These are phyloP conservation scores for Synanthedon formicaeformis DNA, from an alignment of 2,888 invertebrate genomes.

Conservation along the genomic window DNA sequence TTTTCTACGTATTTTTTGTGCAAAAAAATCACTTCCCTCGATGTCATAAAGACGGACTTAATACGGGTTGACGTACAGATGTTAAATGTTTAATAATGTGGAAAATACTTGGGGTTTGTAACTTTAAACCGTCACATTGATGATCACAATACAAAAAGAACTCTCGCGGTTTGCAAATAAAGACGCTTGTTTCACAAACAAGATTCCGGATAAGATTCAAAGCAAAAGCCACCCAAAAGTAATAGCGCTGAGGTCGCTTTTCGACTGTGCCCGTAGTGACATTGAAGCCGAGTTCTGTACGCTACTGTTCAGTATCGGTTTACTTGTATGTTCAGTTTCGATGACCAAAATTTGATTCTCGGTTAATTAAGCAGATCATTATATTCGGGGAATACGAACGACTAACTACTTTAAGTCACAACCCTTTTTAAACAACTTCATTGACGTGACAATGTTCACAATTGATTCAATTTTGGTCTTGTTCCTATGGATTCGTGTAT, in stretches of 20 bases:
- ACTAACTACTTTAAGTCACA: not conserved
- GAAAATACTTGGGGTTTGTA: conserved; percentile 60
- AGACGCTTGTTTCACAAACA: conserved; percentile 8
- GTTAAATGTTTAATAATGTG: conserved; percentile 55
- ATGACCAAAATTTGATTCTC: conserved; percentile 50
- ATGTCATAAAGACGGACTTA: conserved; percentile 33
- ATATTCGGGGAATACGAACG: conserved; percentile 28
- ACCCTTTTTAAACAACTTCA: too few species aligned
- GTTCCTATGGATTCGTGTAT: too few species aligned
- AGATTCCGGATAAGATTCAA: not conserved
- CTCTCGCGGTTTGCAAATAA: conserved; percentile 7
- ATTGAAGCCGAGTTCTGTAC: conserved; percentile 35
- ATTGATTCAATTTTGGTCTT: too few species aligned
- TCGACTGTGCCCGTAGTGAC: conserved; percentile 13
- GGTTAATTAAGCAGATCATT: conserved; percentile 35
- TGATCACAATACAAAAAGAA: conserved; percentile 13
- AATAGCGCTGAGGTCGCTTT: conserved; percentile 17
- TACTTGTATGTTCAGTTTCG: conserved; percentile 48
- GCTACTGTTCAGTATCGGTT: conserved; percentile 62
- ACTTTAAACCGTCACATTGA: conserved; percentile 23
- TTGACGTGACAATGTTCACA: too few species aligned
- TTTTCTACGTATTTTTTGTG: conserved; percentile 4
- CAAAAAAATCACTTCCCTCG: conserved; percentile 18
- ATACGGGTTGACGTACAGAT: conserved; percentile 52
- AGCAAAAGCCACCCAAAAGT: conserved; percentile 9